Evolutionary conservation across 2,888 invertebrate species (phyloP).

Genomic region (Polymixis lichenea): DNA sequence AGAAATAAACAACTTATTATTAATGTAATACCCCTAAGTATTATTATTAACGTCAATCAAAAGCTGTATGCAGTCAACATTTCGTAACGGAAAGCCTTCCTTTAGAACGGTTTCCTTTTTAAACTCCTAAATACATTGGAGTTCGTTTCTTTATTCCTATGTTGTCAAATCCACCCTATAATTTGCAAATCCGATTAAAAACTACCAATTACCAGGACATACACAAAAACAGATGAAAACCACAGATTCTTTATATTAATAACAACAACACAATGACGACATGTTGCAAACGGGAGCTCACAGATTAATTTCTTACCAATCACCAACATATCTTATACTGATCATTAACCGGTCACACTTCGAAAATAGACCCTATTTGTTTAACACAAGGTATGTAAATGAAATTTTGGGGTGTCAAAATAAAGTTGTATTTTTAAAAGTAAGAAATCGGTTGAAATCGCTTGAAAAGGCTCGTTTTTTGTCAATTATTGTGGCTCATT

Average conservation of each 20-base stretch:
- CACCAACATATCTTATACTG: constrained; percentile 1
- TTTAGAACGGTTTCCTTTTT: not conserved
- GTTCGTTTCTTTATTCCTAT: not conserved
- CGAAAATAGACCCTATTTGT: not conserved
- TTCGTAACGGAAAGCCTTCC: not conserved
- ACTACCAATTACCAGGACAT: constrained; percentile 29
- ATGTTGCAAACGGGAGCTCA: constrained; percentile 67
- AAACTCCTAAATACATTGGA: not conserved
- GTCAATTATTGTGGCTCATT: constrained; percentile 60
- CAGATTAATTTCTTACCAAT: constrained; percentile 57
- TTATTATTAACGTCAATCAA: too few species aligned
- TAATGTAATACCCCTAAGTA: too few species aligned
- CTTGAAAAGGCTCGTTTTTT: constrained; percentile 55
- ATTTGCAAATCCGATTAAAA: constrained; percentile 45
- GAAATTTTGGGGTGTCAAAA: not conserved
- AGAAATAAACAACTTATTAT: too few species aligned
- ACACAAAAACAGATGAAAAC: constrained; percentile 55
- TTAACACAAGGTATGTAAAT: not conserved
- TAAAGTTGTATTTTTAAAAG: constrained; percentile 14
- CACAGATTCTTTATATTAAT: constrained; percentile 47
- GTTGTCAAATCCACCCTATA: constrained; percentile 11
- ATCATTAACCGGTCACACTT: not conserved
- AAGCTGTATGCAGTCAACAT: not conserved
- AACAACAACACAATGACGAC: constrained; percentile 52
- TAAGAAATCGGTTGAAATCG: constrained; percentile 50